Percentiles rank a stretch among this genome's conserved stretches.
Conservation (phyloP, 2,888 invertebrate genomes). For the Chalcis sispes region DNA sequence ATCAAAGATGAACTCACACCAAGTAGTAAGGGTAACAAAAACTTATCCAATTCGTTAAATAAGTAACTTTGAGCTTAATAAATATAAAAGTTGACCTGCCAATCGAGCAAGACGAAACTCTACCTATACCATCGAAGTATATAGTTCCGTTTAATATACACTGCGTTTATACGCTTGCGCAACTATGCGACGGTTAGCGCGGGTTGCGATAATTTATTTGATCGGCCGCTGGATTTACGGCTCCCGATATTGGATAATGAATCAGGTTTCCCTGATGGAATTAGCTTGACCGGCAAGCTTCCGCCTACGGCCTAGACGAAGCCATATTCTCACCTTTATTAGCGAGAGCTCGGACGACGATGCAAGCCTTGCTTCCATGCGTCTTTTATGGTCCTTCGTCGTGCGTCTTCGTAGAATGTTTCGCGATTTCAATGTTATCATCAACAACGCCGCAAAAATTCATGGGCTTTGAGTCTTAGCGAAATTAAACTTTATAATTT, state of each 20-base stretch:
- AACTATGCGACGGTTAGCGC: neutral
- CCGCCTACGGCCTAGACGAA: slow-evolving; percentile 54
- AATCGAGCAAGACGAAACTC: slow-evolving; percentile 13
- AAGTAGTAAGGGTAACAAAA: slow-evolving; percentile 47
- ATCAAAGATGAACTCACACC: neutral
- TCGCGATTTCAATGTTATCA: slow-evolving; percentile 23
- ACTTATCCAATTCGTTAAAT: slow-evolving; percentile 16
- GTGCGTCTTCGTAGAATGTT: slow-evolving; percentile 26
- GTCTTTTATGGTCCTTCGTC: slow-evolving; percentile 17
- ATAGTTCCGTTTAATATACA: neutral
- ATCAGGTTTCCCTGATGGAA: slow-evolving; percentile 75
- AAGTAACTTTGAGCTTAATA: slow-evolving; percentile 45
- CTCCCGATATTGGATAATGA: slow-evolving; percentile 75
- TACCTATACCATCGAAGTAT: slow-evolving; percentile 18
- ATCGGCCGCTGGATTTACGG: slow-evolving; percentile 70
- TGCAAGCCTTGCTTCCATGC: neutral
- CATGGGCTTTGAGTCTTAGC: no score
- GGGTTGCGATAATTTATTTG: slow-evolving; percentile 70
- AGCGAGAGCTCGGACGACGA: slow-evolving; percentile 30
- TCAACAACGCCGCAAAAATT: no score
- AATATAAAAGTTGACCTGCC: slow-evolving; percentile 46
- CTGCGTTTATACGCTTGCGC: neutral
- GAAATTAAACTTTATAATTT: no score
- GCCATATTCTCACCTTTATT: slow-evolving; percentile 63
- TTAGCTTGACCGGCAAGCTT: slow-evolving; percentile 65